phyloP scores from a whole-genome alignment of 1,140 invertebrate species.

The Zaprionus gabonicus region DNA sequence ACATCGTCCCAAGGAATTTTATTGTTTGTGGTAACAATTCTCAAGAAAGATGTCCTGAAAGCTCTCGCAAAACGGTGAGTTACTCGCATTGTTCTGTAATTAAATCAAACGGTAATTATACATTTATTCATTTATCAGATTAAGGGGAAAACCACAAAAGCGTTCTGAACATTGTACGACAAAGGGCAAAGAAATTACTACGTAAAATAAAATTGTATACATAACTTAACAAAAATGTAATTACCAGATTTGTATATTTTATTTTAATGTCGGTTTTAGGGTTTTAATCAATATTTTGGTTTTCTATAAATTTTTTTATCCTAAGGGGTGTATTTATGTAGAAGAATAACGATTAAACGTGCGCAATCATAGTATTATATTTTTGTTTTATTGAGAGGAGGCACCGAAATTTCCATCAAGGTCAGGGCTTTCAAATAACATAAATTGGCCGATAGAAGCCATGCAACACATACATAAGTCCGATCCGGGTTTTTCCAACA shows the following conservation, averaged over 20 bases:
- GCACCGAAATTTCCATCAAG: constrained; percentile 51
- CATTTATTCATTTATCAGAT: background rate
- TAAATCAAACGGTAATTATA: background rate
- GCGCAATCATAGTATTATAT: too few species aligned
- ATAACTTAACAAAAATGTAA: too few species aligned
- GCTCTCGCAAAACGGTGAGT: background rate
- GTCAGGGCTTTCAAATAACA: background rate
- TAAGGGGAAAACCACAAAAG: background rate
- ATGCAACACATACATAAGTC: too few species aligned
- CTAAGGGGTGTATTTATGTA: constrained; percentile 25
- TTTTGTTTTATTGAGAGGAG: background rate
- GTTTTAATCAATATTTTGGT: background rate
- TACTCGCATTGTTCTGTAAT: background rate
- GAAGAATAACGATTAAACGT: too few species aligned
- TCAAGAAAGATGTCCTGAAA: background rate
- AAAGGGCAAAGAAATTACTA: too few species aligned
- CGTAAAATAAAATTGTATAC: too few species aligned
- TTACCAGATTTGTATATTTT: too few species aligned
- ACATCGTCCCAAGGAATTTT: background rate
- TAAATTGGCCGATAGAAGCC: too few species aligned
- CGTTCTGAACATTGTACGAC: background rate
- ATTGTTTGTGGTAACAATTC: background rate
- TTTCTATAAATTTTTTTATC: constrained; percentile 8
- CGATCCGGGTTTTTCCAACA: too few species aligned
- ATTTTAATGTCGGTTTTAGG: too few species aligned